These are phyloP conservation scores for Schizaphis graminum DNA, from an alignment of 2,888 invertebrate genomes.

Conservation along the genomic window DNA sequence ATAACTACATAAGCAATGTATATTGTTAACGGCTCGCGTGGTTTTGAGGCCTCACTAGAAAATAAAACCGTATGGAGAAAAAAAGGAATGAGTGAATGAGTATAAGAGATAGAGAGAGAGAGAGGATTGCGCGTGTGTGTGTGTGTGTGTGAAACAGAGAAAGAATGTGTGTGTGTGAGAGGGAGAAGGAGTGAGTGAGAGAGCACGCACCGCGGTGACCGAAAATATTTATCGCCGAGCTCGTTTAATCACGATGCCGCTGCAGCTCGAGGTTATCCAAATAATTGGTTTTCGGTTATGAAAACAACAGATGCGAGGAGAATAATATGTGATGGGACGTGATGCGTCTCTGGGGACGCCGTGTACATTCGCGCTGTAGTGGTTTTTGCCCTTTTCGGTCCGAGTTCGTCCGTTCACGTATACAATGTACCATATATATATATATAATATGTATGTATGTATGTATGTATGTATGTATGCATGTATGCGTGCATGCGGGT, in stretches of 20 bases:
- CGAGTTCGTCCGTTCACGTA: background rate
- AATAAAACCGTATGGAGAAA: constrained; percentile 35
- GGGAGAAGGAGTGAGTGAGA: background rate
- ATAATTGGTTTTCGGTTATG: constrained; percentile 64
- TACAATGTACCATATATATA: background rate
- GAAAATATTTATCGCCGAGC: constrained; percentile 57
- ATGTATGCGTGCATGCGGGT: background rate
- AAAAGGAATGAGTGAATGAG: background rate
- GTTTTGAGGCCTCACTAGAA: background rate
- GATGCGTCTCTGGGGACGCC: constrained; percentile 36
- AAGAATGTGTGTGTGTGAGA: background rate
- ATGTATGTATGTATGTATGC: too few species aligned
- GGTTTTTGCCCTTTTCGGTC: constrained; percentile 36
- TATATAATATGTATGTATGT: background rate
- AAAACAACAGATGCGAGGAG: constrained; percentile 60
- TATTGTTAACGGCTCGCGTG: background rate
- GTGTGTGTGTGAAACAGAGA: background rate
- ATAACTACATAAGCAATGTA: constrained; percentile 20
- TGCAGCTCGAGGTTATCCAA: constrained; percentile 54
- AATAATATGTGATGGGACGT: constrained; percentile 54
- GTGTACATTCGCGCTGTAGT: background rate
- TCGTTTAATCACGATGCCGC: constrained; percentile 57
- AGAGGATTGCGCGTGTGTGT: background rate
- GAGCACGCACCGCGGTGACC: background rate
- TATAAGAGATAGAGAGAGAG: background rate